phyloP scores from a whole-genome alignment of 2,888 invertebrate genomes.

The Catotricha subobsoleta region DNA sequence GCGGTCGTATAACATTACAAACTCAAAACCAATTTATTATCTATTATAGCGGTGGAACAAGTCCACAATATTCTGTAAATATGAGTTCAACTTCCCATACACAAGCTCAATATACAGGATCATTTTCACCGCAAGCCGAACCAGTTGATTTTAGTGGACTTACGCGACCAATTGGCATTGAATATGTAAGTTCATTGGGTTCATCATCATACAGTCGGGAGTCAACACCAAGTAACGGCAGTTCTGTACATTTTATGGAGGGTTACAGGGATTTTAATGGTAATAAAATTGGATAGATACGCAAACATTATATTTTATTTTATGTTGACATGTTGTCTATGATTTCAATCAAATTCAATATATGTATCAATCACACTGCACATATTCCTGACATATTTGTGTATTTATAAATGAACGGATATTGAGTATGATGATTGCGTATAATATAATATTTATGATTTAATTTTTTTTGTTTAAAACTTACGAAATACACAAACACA shows the following conservation, averaged over 20 bases:
- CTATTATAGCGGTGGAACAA: slow-evolving; percentile 31
- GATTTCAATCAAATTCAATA: no score
- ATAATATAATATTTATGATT: slow-evolving; percentile 12
- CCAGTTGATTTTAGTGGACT: slow-evolving; percentile 43
- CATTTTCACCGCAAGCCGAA: slow-evolving; percentile 37
- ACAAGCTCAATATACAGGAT: slow-evolving; percentile 29
- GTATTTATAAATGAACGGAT: no score
- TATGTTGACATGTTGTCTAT: no score
- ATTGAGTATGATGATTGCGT: no score
- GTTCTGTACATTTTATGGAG: slow-evolving; percentile 57
- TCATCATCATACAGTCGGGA: slow-evolving; percentile 50
- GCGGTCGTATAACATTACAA: no score
- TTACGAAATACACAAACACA: not conserved
- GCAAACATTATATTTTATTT: no score
- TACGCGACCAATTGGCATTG: slow-evolving; percentile 36
- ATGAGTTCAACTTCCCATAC: no score
- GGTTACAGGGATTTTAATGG: slow-evolving; percentile 60
- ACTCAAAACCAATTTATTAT: no score
- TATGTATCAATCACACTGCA: no score
- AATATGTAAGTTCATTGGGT: slow-evolving; percentile 26
- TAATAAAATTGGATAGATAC: no score
- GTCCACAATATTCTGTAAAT: slow-evolving; percentile 32
- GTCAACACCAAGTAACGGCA: slow-evolving; percentile 63
- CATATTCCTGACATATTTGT: no score
- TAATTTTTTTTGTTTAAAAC: not conserved